A percentile compares a stretch with the other conserved stretches of the same genome.
Evolutionary conservation across 1,140 invertebrate genomes (phyloP).

Genomic region (Drosophila willistoni): DNA sequence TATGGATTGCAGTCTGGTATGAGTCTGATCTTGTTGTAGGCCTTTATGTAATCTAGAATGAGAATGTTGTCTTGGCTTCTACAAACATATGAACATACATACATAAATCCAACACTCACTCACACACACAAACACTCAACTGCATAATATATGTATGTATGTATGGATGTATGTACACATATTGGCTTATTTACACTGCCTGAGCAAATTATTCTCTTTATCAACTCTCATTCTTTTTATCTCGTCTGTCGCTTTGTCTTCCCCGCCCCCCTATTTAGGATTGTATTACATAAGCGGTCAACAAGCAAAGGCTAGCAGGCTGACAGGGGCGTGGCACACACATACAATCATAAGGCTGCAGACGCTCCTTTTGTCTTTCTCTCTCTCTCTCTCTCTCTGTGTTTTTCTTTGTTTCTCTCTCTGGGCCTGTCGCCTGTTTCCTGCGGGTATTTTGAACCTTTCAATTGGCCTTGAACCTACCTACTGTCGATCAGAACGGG

Average conservation of each 20-base stretch:
- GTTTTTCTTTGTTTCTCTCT: slow-evolving; percentile 1
- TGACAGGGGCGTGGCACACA: slow-evolving; percentile 56
- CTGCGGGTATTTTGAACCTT: slow-evolving; percentile 70
- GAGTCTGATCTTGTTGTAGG: slow-evolving; percentile 62
- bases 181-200: slow-evolving; percentile 38
- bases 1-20: slow-evolving; percentile 40
- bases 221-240: not conserved
- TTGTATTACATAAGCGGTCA: slow-evolving; percentile 67
- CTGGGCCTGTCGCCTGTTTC: slow-evolving; percentile 10
- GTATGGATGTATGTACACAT: not conserved
- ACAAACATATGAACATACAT: slow-evolving; percentile 22
- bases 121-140: slow-evolving; percentile 8
- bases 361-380: slow-evolving; percentile 51
- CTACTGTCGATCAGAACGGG: slow-evolving; percentile 53
- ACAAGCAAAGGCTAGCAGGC: slow-evolving; percentile 38
- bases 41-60: slow-evolving; percentile 77
- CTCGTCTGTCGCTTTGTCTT: slow-evolving; percentile 1
- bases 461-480: slow-evolving; percentile 77
- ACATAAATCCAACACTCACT: not conserved
- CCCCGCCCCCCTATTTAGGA: slow-evolving; percentile 56
- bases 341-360: slow-evolving; percentile 29
- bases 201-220: slow-evolving; percentile 9
- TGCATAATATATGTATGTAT: not conserved
- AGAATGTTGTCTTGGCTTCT: slow-evolving; percentile 58
- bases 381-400: too few relatives aligned